Evolutionary conservation across 1,140 invertebrate genomes (phyloP).

Genomic region (Drosophila tristis): DNA sequence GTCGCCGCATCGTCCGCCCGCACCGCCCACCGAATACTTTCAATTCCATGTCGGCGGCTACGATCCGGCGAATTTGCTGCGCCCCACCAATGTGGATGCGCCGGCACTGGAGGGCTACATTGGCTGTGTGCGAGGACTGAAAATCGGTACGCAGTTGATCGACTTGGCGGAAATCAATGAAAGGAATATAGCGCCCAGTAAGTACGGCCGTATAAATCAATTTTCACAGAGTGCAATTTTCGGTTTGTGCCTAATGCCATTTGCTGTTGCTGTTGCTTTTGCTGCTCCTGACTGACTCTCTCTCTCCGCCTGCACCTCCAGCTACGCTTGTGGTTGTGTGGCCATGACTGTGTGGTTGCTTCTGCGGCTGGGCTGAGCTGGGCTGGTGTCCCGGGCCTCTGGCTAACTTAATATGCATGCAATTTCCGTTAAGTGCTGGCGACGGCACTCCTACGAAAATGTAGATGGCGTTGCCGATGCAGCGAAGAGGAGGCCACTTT

Average conservation of each 20-base stretch:
- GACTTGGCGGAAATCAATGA: constrained; percentile 90
- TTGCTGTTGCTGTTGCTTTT: constrained; percentile 15
- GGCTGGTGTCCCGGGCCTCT: not conserved
- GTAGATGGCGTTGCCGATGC: constrained; percentile 4
- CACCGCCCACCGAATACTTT: constrained; percentile 93
- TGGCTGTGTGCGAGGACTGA: constrained; percentile 94
- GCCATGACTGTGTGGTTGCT: constrained; percentile 28
- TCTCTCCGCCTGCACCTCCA: not conserved
- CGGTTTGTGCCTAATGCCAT: constrained; percentile 57
- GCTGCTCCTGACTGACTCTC: not conserved
- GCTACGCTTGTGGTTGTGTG: constrained; percentile 27
- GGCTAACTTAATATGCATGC: constrained; percentile 79
- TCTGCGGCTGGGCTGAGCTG: constrained; percentile 23
- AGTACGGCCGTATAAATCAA: constrained; percentile 79
- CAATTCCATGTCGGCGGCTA: constrained; percentile 95
- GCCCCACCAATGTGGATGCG: constrained; percentile 86
- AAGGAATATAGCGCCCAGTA: constrained; percentile 89
- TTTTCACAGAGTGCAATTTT: constrained; percentile 75
- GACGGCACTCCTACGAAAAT: constrained; percentile 30
- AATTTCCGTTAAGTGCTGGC: constrained; percentile 76
- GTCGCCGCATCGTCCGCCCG: constrained; percentile 92
- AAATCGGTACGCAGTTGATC: constrained; percentile 92
- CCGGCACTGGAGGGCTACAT: constrained; percentile 89
- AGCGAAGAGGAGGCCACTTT: constrained; percentile 43
- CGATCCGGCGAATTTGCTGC: constrained; percentile 89